A percentile compares a stretch with the other conserved stretches of the same genome.
These are phyloP conservation scores for Peucedramus taeniatus DNA, from an alignment of 2,113 vertebrate genomes.

Conservation along the genomic window DNA sequence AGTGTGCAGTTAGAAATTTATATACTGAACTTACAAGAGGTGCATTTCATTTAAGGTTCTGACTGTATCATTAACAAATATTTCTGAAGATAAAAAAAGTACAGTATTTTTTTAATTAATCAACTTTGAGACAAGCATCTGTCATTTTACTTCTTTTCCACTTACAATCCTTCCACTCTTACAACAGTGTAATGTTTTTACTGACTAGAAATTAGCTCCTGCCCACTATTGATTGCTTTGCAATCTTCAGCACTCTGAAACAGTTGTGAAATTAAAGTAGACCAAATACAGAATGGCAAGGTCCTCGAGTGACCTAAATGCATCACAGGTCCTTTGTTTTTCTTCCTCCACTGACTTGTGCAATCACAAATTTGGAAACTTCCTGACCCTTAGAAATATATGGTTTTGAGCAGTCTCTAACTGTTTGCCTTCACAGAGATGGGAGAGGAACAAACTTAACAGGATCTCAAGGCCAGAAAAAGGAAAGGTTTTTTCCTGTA, in stretches of 20 bases:
- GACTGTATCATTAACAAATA: background rate
- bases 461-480: background rate
- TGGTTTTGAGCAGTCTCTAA: background rate
- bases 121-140: background rate
- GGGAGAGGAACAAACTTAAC: background rate
- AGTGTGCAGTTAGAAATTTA: background rate
- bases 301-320: background rate
- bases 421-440: background rate
- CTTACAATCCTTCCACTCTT: background rate
- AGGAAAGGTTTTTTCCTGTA: accelerated
- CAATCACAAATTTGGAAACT: background rate
- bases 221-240: background rate
- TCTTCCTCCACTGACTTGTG: background rate
- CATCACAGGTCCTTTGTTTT: background rate
- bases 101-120: background rate
- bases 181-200: background rate
- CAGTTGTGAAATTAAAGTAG: background rate
- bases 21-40: accelerated
- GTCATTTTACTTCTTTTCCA: background rate
- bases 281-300: background rate
- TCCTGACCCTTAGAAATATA: background rate
- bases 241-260: background rate
- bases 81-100: background rate
- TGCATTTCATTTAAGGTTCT: background rate
- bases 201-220: background rate